A percentile compares a stretch with the other conserved stretches of the same genome.
Conservation (phyloP, 2,888 invertebrate genomes). For the Polyommatus iphigenia region DNA sequence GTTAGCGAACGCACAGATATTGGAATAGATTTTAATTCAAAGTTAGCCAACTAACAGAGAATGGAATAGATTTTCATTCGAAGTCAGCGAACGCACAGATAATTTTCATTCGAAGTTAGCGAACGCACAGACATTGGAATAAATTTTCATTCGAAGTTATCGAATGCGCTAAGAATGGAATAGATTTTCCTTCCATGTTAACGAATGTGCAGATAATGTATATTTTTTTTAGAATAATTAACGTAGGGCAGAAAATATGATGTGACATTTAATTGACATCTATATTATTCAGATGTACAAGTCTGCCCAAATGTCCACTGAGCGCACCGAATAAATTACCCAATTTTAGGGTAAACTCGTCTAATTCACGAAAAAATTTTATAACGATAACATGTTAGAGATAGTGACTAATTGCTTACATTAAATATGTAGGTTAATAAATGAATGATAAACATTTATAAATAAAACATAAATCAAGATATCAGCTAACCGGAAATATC, state of each 20-base stretch:
- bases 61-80: no score
- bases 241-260: background rate
- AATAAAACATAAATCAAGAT: conserved; percentile 26
- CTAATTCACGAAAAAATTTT: background rate
- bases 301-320: background rate
- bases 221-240: background rate
- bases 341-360: conserved; percentile 2
- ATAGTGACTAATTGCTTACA: conserved; percentile 22
- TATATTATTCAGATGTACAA: background rate
- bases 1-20: no score
- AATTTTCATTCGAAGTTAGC: no score
- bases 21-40: no score
- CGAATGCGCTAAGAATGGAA: background rate
- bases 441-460: conserved; percentile 21
- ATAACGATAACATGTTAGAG: conserved; percentile 12
- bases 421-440: conserved; percentile 21
- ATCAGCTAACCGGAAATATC: conserved; percentile 8
- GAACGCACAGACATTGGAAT: no score
- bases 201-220: background rate
- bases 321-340: conserved; percentile 1
- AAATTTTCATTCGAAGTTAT: no score
- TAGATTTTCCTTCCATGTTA: background rate
- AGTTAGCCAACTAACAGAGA: no score
- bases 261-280: background rate
- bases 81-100: no score